Evolutionary conservation across 2,113 vertebrate genomes (phyloP), one percentile per base, ranked within the genome.

Genomic region (Columba livia): DNA sequence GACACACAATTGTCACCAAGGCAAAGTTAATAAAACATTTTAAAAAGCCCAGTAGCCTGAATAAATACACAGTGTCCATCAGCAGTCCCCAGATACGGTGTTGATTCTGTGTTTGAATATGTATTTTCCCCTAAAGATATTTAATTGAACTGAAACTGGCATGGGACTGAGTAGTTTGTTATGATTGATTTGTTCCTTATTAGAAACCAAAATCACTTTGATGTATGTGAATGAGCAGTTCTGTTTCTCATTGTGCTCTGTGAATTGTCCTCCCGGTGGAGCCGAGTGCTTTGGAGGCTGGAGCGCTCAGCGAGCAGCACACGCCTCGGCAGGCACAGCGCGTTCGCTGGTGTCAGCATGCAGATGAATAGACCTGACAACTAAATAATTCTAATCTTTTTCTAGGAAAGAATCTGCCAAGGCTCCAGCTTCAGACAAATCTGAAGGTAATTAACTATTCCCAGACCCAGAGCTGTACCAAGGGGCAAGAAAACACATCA

Each of bases 181-280:
- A 11, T 17, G 70, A 54, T 21, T 89, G 42, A 38, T 53, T 75
- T 38, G 57, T 58, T 78, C 74, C 40, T 48, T 62, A 5, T 66
- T 71, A 51, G 61, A n/a, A 85, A 81, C 64, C 61, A 79, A 64
- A 67, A 51, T 81, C 51, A 11, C 70, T 91, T 50, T 56, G 73
- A 62, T 53, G 42, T 34, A 16, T 0, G 0, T 62, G 79, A 20
- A 17, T 0, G 2, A 72, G 62, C 0, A 0, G 6, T 75, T 50
- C 75, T 83, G 58, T 29, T 82, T 40, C 56, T 78, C 0, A 0
- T 56, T 26, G 40, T 62, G 70, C 48, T 47, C 74, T 81, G n/a
- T 74, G 61, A 88, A 20, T 60, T 58, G 61, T 79, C n/a, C 69
- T 54, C n/a, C 36, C 2, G 1, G 11, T 28, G 36, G 23, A 73